These are phyloP conservation scores for Threskiornis aethiopicus DNA, from an alignment of 2,797 vertebrate species.

Conservation along the genomic window DNA sequence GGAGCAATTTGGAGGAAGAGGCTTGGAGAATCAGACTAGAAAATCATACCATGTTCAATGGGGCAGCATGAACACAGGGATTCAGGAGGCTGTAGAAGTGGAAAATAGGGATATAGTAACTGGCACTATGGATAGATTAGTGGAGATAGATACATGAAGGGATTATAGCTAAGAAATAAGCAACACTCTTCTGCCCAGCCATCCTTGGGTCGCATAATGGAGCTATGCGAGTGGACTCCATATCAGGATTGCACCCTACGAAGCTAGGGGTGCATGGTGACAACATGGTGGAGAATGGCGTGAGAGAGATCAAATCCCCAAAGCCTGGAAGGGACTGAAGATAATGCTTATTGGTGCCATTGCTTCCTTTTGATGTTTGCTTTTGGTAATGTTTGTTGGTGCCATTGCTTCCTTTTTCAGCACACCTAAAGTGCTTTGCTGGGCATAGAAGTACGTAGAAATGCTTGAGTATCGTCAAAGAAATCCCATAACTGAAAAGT, in stretches of 20 bases:
- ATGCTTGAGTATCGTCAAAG: background rate
- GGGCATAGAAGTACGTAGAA: background rate
- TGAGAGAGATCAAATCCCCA: background rate
- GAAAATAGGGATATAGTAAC: background rate
- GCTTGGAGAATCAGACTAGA: background rate
- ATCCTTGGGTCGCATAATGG: background rate
- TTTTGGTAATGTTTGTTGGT: background rate
- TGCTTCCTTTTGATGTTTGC: background rate
- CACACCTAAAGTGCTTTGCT: background rate
- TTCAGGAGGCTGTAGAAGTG: background rate
- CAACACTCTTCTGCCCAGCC: background rate
- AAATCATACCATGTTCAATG: background rate
- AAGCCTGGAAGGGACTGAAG: background rate
- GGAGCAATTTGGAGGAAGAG: background rate
- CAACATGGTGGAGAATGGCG: background rate
- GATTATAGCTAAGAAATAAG: background rate
- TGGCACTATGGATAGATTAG: background rate
- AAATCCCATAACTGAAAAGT: background rate
- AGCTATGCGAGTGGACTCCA: background rate
- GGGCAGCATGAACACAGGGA: background rate
- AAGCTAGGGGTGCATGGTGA: background rate
- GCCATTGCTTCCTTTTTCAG: background rate
- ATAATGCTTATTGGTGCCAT: background rate
- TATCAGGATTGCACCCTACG: background rate
- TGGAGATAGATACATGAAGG: background rate